Percentiles rank a stretch among this genome's conserved stretches.
phyloP scores from a whole-genome alignment of 2,113 vertebrate genomes.

The Melanerpes aurifrons region DNA sequence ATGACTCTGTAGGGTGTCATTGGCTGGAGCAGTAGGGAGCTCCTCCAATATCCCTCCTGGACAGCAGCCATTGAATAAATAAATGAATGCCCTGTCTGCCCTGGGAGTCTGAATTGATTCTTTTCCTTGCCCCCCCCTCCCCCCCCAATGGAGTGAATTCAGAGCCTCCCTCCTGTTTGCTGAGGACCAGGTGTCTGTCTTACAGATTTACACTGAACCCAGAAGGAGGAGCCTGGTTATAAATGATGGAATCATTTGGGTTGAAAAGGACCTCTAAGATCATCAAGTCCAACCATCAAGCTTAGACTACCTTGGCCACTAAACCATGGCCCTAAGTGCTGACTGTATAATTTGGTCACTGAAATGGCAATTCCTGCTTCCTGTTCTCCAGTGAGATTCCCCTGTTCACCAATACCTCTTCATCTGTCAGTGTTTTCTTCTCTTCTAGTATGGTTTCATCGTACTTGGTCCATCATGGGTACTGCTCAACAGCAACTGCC shows the following conservation, averaged over 20 bases:
- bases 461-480: slow-evolving; percentile 98
- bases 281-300: too few relatives aligned
- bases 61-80: background rate
- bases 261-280: too few relatives aligned
- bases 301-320: too few relatives aligned
- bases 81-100: background rate
- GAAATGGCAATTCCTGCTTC: background rate
- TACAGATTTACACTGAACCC: background rate
- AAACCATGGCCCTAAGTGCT: too few relatives aligned
- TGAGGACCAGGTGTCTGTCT: background rate
- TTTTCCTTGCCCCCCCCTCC: background rate
- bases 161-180: background rate
- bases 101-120: background rate
- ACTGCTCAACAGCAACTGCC: slow-evolving; percentile 95
- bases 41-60: background rate
- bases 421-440: background rate
- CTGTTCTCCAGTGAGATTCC: background rate
- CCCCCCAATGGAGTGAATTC: background rate
- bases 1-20: background rate
- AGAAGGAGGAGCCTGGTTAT: background rate
- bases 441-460: slow-evolving; percentile 94
- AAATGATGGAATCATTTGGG: too few relatives aligned
- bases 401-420: background rate
- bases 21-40: background rate
- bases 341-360: background rate